Evolutionary conservation across 2,888 invertebrate species (phyloP), one percentile per base, ranked within the genome.

Genomic region (Ophonus ardosiacus): DNA sequence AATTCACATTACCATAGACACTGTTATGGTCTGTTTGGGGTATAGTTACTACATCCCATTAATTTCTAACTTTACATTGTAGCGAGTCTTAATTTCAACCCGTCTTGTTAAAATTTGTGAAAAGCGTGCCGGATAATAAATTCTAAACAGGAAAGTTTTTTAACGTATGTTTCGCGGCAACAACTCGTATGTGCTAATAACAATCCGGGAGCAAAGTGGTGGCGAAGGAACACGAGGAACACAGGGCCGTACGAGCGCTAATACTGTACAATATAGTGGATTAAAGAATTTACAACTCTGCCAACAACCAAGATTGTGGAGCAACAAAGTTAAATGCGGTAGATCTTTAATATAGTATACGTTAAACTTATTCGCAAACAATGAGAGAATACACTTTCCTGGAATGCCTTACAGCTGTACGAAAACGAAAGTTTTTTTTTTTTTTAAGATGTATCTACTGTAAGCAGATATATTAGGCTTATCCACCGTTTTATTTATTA

Each of bases 81-180:
- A 43, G 71, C 43, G 43, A 43, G 71, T 74, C 71, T 74, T 74
- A 74, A 74, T 74, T 74, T 74, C 43, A 43, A 43, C 71, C 71
- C 71, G 71, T 74, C 71, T 74, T 74, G 71, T 74, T 74, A 74
- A 74, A 74, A 74, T 74, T 74, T 74, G 71, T 43, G 43, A 74
- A 68, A 74, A 74, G 71, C 71, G 71, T 74, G 71, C 71, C 43
- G 71, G 71, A 43, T 74, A 74, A 74, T 74, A 74, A 74, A 74
- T 74, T 74, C 71, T 43, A 74, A 74, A 43, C 71, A 74, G 71
- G 7, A 43, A 74, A 74, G 71, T 74, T 74, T 74, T 74, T 74
- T 74, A 43, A 43, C 43, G 71, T 74, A 74, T 74, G 71, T 74
- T 74, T 10, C 71, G 6, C 43, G 15, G 68, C 38, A 15, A 63